Percentiles rank a stretch among this genome's conserved stretches.
Evolutionary conservation across 2,888 invertebrate genomes (phyloP).

Genomic region (Pyrrhia umbra): DNA sequence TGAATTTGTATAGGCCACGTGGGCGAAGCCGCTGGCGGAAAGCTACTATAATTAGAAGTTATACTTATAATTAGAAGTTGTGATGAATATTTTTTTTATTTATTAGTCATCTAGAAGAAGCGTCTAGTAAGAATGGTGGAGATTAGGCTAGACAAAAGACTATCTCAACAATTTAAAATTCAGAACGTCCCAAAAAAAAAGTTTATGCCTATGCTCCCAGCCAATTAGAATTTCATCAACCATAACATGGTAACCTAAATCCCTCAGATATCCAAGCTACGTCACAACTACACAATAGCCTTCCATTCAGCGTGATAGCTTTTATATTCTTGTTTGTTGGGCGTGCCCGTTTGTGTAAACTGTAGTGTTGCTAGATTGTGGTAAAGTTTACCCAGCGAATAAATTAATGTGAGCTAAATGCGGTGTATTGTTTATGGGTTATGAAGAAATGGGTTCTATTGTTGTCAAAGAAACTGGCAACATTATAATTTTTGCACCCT

Average conservation of each 20-base stretch:
- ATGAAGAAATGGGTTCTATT: constrained; percentile 17
- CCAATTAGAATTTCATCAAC: constrained; percentile 57
- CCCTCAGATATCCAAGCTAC: constrained; percentile 56
- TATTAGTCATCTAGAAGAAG: no score
- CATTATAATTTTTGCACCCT: neutral
- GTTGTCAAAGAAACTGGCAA: neutral
- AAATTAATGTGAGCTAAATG: constrained; percentile 57
- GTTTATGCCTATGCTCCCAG: constrained; percentile 18
- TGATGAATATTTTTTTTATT: no score
- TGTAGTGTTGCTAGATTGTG: constrained; percentile 59
- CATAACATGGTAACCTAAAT: constrained; percentile 60
- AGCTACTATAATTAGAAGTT: no score
- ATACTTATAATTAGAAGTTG: no score
- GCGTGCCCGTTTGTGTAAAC: constrained; percentile 59
- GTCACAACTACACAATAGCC: constrained; percentile 59
- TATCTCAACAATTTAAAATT: neutral
- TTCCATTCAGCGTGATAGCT: constrained; percentile 62
- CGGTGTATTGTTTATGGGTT: constrained; percentile 49
- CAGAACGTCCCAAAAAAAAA: neutral
- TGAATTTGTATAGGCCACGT: no score
- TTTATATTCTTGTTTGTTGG: constrained; percentile 63
- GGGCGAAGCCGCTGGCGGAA: no score
- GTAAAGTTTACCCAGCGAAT: constrained; percentile 51
- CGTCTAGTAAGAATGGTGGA: no score
- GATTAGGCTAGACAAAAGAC: no score